Evolutionary conservation across 23 tunicate species (phyloP).

Genomic region (Botrylloides violaceus): DNA sequence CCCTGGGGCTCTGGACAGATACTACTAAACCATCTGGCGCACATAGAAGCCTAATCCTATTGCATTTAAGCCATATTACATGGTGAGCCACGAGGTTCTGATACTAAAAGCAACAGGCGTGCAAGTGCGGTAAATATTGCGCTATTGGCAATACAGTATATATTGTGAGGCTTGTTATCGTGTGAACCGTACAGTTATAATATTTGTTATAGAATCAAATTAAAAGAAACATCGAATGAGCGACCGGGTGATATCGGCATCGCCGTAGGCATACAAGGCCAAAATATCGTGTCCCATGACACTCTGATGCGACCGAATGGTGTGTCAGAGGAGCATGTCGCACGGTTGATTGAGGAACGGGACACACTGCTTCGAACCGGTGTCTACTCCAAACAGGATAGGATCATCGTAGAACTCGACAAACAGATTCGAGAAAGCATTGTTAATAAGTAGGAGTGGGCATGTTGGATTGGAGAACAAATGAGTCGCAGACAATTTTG

Average conservation of each 20-base stretch:
- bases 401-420: constrained; percentile 89
- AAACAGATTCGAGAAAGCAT: constrained; percentile 92
- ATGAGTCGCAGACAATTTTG: too few relatives aligned
- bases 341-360: constrained; percentile 90
- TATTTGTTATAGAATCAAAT: neutral
- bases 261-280: neutral
- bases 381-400: constrained; percentile 76
- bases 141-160: too few relatives aligned
- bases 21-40: too few relatives aligned
- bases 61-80: too few relatives aligned
- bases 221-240: neutral
- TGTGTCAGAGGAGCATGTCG: constrained; percentile 56
- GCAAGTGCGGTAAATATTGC: too few relatives aligned
- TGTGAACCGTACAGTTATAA: too few relatives aligned
- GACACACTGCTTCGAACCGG: constrained; percentile 92
- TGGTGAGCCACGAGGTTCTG: too few relatives aligned
- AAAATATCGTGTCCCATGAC: neutral
- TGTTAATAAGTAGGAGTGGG: constrained; percentile 23
- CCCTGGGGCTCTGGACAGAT: too few relatives aligned
- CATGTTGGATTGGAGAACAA: too few relatives aligned
- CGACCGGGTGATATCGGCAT: neutral
- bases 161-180: too few relatives aligned
- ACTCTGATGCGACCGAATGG: constrained; percentile 12
- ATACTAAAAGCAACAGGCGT: too few relatives aligned
- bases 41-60: too few relatives aligned